These are phyloP conservation scores for Plebejus melissa DNA, from an alignment of 2,888 invertebrate genomes.

Conservation along the genomic window DNA sequence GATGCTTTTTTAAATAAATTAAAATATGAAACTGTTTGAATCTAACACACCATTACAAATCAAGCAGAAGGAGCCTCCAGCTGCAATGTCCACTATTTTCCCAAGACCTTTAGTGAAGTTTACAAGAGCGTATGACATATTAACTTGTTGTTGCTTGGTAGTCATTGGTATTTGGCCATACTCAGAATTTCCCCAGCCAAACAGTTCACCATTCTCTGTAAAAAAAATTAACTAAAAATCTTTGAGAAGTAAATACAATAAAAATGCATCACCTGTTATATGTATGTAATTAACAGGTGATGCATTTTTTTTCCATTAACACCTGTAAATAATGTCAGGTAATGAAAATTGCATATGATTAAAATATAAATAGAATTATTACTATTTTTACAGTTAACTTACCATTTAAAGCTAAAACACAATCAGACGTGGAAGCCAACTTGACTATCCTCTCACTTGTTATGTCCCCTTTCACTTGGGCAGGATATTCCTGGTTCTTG, in stretches of 20 bases:
- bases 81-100: constrained; percentile 87
- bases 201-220: constrained; percentile 91
- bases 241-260: no score
- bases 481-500: constrained; percentile 78
- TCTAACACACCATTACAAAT: constrained; percentile 83
- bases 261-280: no score
- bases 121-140: constrained; percentile 82
- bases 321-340: no score
- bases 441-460: constrained; percentile 89
- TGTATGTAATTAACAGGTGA: no score
- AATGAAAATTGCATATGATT: no score
- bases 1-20: no score
- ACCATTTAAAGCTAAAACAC: constrained; percentile 93
- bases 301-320: no score
- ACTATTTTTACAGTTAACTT: constrained; percentile 29
- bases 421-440: constrained; percentile 89
- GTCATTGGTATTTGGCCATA: constrained; percentile 88
- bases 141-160: constrained; percentile 82
- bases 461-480: constrained; percentile 88
- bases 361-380: no score
- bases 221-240: constrained; percentile 33
- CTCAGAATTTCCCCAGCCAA: constrained; percentile 98
- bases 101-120: constrained; percentile 83
- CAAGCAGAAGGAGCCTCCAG: constrained; percentile 93
- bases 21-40: no score